Percentiles rank a stretch among this genome's conserved stretches.
These are phyloP conservation scores for Oncorhynchus masou DNA, from an alignment of 2,113 vertebrate genomes.

Conservation along the genomic window DNA sequence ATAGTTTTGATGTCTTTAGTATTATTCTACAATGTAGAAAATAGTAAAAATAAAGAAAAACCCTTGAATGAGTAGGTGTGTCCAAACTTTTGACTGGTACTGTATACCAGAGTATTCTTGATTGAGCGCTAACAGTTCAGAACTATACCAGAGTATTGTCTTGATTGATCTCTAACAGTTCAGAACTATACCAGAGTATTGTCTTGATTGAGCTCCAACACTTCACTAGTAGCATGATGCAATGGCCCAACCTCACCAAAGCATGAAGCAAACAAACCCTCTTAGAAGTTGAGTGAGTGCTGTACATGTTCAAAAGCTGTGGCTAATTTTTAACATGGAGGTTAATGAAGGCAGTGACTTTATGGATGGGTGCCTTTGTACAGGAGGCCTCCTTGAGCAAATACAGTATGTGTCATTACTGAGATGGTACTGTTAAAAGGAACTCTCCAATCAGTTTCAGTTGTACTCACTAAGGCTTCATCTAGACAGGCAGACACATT, in stretches of 20 bases:
- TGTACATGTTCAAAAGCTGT: neutral
- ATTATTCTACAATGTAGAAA: too few species aligned
- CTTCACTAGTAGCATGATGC: neutral
- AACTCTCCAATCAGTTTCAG: neutral
- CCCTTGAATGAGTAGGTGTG: too few species aligned
- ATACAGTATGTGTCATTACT: slow-evolving; percentile 5
- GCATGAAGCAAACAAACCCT: slow-evolving; percentile 3
- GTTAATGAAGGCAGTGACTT: neutral
- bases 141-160: neutral
- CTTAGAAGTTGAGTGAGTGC: slow-evolving; percentile 6
- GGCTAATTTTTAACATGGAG: slow-evolving; percentile 19
- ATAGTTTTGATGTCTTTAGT: too few species aligned
- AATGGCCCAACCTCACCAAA: neutral
- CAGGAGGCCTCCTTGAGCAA: slow-evolving; percentile 16
- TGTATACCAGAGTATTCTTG: too few species aligned
- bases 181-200: neutral
- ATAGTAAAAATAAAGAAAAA: too few species aligned
- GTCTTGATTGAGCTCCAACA: neutral
- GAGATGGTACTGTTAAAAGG: neutral
- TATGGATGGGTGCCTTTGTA: slow-evolving; percentile 17
- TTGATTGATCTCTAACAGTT: neutral
- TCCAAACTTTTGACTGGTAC: too few species aligned
- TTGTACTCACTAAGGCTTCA: too few species aligned
- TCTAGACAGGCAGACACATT: too few species aligned
- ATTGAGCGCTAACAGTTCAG: too few species aligned